Base-by-base conservation (phyloP, 2,113 vertebrate species). In the Hippocampus comes region DNA sequence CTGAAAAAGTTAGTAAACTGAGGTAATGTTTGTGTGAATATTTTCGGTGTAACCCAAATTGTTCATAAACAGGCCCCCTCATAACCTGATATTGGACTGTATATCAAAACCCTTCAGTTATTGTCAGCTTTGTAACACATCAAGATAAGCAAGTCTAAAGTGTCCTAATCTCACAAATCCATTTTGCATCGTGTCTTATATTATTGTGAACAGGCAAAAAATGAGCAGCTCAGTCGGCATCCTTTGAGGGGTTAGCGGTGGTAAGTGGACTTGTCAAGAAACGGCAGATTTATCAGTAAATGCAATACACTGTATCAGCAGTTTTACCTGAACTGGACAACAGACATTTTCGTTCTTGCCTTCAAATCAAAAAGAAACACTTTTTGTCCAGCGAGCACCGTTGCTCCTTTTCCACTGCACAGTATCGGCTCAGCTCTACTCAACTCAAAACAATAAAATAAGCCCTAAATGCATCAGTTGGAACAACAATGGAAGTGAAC, bases 61-160 rank as follows among this genome's bases (percentile, higher is more conserved):
- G 43, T 46, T 46, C 43, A 46, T 46, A 46, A 46, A 46, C 42
- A 43, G 42, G 42, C 8, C 48, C 48, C 5, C 17, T 49, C 48
- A 49, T 17, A 49, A 49, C 48, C 4, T 17, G 14, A 49, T 15
- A 5, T 5, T 20, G 1, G 15, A 49, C 17, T 49, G 48, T 49
- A 21, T 23, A 42, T 64, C 25, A 25, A 42, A 64, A 21, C 21
- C 20, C 18, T 71, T 75, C 69, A 76, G 78, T 82, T 86, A 60
- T 79, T 81, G 59, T 68, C 73, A n/a, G 63, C 20, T n/a, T n/a
- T 41, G 38, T 64, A 9, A 42, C 18, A 41, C 63, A 42, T 38
- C 63, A n/a, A 41, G 18, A 64, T 42, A n/a, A 63, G 34, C 3
- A 17, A 38, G 30, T 63, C 30, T 18, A 21, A 63, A 38, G 6